Conservation (phyloP, 2,113 vertebrate genomes). For the Pelusios castaneus region DNA sequence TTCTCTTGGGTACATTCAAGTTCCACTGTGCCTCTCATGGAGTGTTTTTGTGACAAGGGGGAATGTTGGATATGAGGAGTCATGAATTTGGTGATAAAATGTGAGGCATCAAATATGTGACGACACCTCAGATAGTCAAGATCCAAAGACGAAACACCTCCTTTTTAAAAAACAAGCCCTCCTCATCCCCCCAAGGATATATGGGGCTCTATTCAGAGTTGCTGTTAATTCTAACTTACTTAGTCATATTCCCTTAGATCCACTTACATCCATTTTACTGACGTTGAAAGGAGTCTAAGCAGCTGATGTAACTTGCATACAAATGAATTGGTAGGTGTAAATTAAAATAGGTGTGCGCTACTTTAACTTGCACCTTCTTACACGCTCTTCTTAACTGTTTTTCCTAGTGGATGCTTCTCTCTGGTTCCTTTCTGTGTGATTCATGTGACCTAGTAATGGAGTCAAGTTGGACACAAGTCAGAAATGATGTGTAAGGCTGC, state of each 20-base stretch:
- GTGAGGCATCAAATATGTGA: not conserved
- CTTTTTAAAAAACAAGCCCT: not conserved
- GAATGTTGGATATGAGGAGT: not conserved
- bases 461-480: not conserved
- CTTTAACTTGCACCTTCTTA: not conserved
- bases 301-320: not conserved
- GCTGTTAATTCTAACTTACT: fast-evolving
- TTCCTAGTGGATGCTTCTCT: not conserved
- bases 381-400: not conserved
- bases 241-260: not conserved
- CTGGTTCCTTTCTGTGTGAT: not conserved
- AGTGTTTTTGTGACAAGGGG: not conserved
- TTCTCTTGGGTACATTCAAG: constrained; percentile 24
- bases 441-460: not conserved
- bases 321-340: not conserved
- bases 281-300: not conserved
- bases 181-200: not conserved
- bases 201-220: not conserved
- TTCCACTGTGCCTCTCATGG: not conserved
- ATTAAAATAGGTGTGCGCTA: not conserved
- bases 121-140: not conserved
- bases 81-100: not conserved
- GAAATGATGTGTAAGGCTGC: not conserved
- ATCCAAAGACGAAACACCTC: not conserved
- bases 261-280: not conserved